A percentile compares a stretch with the other conserved stretches of the same genome.
These are phyloP conservation scores for Hirtodrosophila duncani DNA, from an alignment of 2,888 invertebrate genomes.

Conservation along the genomic window DNA sequence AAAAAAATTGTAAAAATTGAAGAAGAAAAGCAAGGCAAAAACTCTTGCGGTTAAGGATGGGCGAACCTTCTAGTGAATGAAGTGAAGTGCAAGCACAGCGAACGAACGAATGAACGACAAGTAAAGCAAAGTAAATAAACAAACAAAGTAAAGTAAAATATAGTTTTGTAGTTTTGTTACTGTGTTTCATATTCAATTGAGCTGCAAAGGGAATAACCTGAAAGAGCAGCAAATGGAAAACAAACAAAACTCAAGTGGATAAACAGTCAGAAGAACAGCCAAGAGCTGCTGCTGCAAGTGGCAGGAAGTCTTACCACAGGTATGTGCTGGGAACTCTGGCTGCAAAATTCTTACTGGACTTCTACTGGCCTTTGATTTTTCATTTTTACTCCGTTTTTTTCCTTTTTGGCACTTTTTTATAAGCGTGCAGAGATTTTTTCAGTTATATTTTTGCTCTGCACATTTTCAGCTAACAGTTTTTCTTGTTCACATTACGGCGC, in stretches of 20 bases:
- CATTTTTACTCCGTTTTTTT: constrained; percentile 2
- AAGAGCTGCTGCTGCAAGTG: neutral
- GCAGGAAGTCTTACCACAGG: constrained; percentile 22
- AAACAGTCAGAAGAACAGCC: constrained; percentile 26
- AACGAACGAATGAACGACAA: too few relatives aligned
- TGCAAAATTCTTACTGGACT: constrained; percentile 13
- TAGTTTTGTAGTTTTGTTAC: constrained; percentile 44
- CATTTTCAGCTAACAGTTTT: constrained; percentile 64
- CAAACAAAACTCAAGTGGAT: constrained; percentile 35
- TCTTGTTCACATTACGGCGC: constrained; percentile 40
- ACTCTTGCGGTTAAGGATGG: constrained; percentile 49
- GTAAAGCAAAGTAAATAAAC: constrained; percentile 16
- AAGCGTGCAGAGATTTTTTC: constrained; percentile 65
- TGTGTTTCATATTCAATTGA: constrained; percentile 30
- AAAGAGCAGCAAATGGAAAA: neutral
- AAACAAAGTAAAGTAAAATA: constrained; percentile 8
- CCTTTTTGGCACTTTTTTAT: constrained; percentile 28
- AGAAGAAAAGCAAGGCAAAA: constrained; percentile 31
- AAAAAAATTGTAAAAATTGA: neutral
- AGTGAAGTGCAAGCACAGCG: constrained; percentile 56
- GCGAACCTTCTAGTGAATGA: constrained; percentile 44
- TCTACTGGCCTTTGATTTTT: constrained; percentile 9
- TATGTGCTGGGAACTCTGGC: constrained; percentile 35
- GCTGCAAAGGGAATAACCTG: constrained; percentile 10
- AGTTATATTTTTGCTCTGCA: too few relatives aligned